These are phyloP conservation scores for Drosophila mayaguana DNA, from an alignment of 2,888 invertebrate species.

Conservation along the genomic window DNA sequence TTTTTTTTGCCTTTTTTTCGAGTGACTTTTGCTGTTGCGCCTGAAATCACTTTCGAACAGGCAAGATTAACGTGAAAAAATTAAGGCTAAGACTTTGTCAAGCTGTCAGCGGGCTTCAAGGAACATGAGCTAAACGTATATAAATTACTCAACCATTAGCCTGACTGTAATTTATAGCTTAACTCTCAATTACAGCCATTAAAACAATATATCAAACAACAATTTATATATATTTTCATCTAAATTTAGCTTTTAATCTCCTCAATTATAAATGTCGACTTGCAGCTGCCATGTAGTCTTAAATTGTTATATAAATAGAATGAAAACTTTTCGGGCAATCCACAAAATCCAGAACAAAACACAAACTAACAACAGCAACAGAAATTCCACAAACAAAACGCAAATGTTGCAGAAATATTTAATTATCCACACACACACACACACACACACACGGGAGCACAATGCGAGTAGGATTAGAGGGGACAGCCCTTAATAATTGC, in stretches of 20 bases:
- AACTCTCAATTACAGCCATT: not conserved
- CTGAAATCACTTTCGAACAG: constrained; percentile 11
- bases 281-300: not conserved
- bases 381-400: constrained; percentile 34
- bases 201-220: not conserved
- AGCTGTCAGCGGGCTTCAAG: constrained; percentile 1
- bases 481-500: constrained; percentile 34
- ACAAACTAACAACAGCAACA: not conserved
- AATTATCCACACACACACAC: constrained; percentile 57
- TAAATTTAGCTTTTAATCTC: not conserved
- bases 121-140: not conserved
- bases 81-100: constrained; percentile 30
- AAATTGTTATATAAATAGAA: constrained; percentile 18
- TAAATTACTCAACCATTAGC: constrained; percentile 13
- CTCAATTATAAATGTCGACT: constrained; percentile 19
- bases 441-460: constrained; percentile 12
- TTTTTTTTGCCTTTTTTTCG: not conserved
- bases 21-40: not conserved
- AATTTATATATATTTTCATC: not conserved
- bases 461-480: constrained; percentile 2
- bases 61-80: constrained; percentile 21
- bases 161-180: not conserved
- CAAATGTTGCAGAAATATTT: constrained; percentile 78
- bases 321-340: constrained; percentile 1
- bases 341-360: constrained; percentile 9